Conservation (phyloP, 2,113 vertebrate genomes). For the Indicator indicator region DNA sequence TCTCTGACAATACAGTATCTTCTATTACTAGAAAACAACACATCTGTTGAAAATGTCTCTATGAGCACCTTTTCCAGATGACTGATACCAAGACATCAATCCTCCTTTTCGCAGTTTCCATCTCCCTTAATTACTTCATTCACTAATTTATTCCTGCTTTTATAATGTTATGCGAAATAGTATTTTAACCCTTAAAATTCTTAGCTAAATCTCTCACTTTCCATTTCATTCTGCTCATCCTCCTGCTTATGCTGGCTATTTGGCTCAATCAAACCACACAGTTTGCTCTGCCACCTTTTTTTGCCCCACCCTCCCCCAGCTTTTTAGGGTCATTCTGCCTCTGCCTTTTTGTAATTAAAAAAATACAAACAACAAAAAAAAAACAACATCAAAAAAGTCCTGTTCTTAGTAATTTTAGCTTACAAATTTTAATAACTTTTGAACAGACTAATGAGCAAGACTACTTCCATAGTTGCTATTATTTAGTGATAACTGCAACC, state of each 20-base stretch:
- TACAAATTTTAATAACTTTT: background rate
- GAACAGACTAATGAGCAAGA: background rate
- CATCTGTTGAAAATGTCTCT: background rate
- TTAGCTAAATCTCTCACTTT: background rate
- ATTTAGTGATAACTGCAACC: background rate
- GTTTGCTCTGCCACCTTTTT: background rate
- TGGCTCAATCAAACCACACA: background rate
- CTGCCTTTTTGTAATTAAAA: too few species aligned
- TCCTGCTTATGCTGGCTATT: background rate
- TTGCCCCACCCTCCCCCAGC: accelerated
- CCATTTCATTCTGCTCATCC: background rate
- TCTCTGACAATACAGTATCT: background rate
- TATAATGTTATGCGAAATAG: background rate
- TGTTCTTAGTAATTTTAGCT: background rate
- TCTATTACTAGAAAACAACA: background rate
- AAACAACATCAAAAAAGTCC: background rate
- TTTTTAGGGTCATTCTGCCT: background rate
- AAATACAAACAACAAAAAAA: too few species aligned
- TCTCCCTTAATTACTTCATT: background rate
- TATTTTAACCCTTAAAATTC: background rate
- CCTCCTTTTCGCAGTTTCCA: background rate
- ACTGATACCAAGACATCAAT: background rate
- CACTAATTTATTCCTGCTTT: background rate
- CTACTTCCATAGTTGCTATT: background rate
- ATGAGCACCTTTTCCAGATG: background rate